These are phyloP conservation scores for Dasysyrphus tricinctus DNA, from an alignment of 2,888 invertebrate species.

Conservation along the genomic window DNA sequence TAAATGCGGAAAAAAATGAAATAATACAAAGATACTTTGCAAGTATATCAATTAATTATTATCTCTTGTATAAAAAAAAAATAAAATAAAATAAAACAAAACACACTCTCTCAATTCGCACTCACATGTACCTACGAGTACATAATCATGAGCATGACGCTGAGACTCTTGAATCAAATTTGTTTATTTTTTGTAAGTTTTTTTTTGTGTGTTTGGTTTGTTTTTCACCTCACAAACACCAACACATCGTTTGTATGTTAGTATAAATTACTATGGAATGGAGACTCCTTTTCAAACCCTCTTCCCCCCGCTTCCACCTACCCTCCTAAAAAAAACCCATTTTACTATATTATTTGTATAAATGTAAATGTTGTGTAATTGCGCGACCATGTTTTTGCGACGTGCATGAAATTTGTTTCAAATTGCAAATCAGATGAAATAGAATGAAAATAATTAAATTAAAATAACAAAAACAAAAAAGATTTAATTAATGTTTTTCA, in stretches of 20 bases:
- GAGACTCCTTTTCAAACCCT: background rate
- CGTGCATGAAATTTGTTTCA: conserved; percentile 28
- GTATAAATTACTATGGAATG: background rate
- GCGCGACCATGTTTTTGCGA: conserved; percentile 24
- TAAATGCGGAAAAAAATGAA: conserved; percentile 18
- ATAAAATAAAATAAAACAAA: background rate
- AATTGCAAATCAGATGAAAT: conserved; percentile 26
- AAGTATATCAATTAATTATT: conserved; percentile 28
- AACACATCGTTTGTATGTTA: no score
- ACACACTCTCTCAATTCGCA: background rate
- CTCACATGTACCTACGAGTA: background rate
- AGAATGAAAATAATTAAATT: conserved; percentile 18
- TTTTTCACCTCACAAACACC: conserved; percentile 5
- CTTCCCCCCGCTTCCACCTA: background rate
- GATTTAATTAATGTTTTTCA: conserved; percentile 12
- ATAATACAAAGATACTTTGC: conserved; percentile 21
- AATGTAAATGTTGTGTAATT: conserved; percentile 24
- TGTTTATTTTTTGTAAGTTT: conserved; percentile 18
- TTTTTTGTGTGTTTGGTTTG: background rate
- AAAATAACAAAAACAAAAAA: background rate
- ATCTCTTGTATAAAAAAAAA: conserved; percentile 1
- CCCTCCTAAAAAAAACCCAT: background rate
- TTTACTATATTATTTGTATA: background rate
- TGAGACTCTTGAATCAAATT: conserved; percentile 1
- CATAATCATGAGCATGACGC: background rate